Evolutionary conservation across 2,797 vertebrate species (phyloP), one percentile per base, ranked within the genome.

Genomic region (Acrossocheilus fasciatus): DNA sequence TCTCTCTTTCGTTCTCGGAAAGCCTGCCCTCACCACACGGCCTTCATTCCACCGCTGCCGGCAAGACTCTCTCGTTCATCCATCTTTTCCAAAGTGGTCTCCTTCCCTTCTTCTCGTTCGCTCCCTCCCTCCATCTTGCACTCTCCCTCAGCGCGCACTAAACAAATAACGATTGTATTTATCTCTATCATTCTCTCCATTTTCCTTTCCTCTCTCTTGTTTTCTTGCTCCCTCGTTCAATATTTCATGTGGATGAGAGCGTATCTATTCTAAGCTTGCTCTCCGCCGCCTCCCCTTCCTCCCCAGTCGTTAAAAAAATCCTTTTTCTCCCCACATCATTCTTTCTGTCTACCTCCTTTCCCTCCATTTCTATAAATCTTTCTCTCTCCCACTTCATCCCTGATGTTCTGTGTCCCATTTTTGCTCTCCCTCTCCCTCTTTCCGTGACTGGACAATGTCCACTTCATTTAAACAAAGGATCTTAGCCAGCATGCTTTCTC

Each of bases 171-270:
- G 82, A 93, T 95, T 95, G 93, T 95, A 96, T 96, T 96, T 95
- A 94, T 96, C 95, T 95, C 93, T 94, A 96, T 96, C 95, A 95
- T 93, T 92, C 91, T 91, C 91, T 94, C 95, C 94, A 95, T 95
- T 95, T 95, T 94, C 94, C 88, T 92, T 85, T 68, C 91, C 91
- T 92, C 91, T 94, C 90, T 89, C 92, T 94, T 94, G 91, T 94
- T 93, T 95, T 95, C 93, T 84, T 84, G 91, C 94, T 92, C 92
- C 90, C 92, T 92, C 90, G 89, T 94, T 96, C 95, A 96, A 96
- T 96, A 96, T 96, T 95, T 96, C 94, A 96, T 96, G 94, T 91
- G 80, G 91, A 91, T 94, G 94, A 96, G 93, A 94, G 95, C 92
- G 89, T 89, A 93, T 95, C 95, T 96, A 96, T 96, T 96, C 95